A percentile compares a stretch with the other conserved stretches of the same genome.
Conservation (phyloP, 1,140 invertebrate species). For the Augochlora pura region DNA sequence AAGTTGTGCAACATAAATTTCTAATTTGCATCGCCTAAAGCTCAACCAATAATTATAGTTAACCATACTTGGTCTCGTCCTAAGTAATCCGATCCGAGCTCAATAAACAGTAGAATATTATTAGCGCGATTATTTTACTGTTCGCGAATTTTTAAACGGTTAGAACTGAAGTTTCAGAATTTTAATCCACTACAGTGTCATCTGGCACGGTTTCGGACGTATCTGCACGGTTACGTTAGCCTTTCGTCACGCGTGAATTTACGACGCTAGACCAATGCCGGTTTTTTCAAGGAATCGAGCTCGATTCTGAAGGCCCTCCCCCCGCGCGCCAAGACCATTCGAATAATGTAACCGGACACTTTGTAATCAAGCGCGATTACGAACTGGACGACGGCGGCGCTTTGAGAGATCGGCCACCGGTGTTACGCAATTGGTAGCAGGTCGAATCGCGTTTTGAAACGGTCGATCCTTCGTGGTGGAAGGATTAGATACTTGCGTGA, state of each 20-base stretch:
- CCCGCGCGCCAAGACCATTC: background rate
- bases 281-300: constrained; percentile 8
- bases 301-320: background rate
- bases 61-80: too few species aligned
- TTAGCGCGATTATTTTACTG: too few species aligned
- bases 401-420: background rate
- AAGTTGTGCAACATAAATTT: too few species aligned
- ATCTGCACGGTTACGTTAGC: background rate
- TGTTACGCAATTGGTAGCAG: background rate
- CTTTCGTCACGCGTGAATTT: background rate
- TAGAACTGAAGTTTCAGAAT: too few species aligned
- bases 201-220: background rate
- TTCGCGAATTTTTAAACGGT: too few species aligned
- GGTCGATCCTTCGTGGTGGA: background rate
- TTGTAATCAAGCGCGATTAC: background rate
- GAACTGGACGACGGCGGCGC: background rate
- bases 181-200: background rate
- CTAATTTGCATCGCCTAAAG: too few species aligned
- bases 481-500: background rate
- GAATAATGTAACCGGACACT: background rate
- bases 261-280: background rate
- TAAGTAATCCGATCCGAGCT: too few species aligned
- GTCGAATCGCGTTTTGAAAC: background rate
- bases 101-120: too few species aligned
- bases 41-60: too few species aligned